Evolutionary conservation across 2,797 vertebrate species (phyloP).

Genomic region (Rhynchonycteris naso): DNA sequence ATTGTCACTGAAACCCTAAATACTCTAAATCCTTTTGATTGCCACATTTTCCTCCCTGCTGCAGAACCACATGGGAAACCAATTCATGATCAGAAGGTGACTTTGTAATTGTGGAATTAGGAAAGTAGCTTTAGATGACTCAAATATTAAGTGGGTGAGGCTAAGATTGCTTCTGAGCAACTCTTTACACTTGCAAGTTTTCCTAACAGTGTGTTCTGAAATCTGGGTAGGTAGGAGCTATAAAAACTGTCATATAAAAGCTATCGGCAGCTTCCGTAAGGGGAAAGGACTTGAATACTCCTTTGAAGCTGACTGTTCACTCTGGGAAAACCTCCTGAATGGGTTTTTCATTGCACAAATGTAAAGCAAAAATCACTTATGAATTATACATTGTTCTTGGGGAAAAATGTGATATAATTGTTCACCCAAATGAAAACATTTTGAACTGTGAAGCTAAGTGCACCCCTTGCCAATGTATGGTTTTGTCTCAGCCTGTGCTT

Average conservation of each 20-base stretch:
- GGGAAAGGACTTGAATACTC: background rate
- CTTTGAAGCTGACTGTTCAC: background rate
- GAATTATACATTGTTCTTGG: conserved; percentile 51
- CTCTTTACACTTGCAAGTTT: background rate
- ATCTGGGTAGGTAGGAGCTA: background rate
- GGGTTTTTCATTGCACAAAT: background rate
- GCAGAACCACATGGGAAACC: background rate
- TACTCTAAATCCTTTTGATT: background rate
- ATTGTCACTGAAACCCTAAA: conserved; percentile 20
- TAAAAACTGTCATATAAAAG: conserved; percentile 30
- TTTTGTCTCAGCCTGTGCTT: background rate
- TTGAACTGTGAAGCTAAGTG: background rate
- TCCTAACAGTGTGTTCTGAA: conserved; percentile 12
- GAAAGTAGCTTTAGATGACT: conserved; percentile 41
- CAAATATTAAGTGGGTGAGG: background rate
- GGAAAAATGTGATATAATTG: conserved; percentile 51
- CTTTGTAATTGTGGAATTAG: background rate
- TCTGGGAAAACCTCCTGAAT: conserved; percentile 38
- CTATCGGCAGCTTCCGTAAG: background rate
- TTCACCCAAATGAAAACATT: conserved; percentile 46
- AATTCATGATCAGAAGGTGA: conserved; percentile 12
- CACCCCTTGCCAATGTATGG: background rate
- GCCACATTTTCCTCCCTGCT: background rate
- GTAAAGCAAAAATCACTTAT: conserved; percentile 24
- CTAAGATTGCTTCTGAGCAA: background rate